These are phyloP conservation scores for Rostratula benghalensis DNA, from an alignment of 2,113 vertebrate species.

Conservation along the genomic window DNA sequence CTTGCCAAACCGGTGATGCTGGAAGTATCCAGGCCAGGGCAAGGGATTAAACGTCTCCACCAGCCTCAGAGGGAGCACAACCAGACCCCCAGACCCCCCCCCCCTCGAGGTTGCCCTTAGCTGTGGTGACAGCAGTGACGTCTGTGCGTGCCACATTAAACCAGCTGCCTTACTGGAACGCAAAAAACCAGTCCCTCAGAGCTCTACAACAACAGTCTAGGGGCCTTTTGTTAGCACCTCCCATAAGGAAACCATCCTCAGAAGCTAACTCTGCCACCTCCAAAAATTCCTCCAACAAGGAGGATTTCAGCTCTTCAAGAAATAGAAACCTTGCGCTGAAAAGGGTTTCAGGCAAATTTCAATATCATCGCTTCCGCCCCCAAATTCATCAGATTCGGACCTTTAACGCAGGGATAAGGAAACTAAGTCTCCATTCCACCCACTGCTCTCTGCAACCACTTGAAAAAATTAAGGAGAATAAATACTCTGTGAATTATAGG, in stretches of 20 bases:
- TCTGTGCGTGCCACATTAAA: neutral
- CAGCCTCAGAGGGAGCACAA: no score
- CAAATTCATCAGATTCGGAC: neutral
- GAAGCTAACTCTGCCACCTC: neutral
- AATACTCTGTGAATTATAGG: neutral
- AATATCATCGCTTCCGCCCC: neutral
- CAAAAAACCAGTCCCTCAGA: neutral
- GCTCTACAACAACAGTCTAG: no score
- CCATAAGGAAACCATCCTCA: neutral
- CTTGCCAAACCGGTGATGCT: neutral
- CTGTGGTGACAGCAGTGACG: neutral
- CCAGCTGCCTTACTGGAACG: fast-evolving
- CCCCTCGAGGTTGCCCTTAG: neutral
- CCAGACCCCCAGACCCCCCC: neutral
- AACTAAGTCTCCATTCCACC: neutral
- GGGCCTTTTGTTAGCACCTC: neutral
- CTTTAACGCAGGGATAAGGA: neutral
- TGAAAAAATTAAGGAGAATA: neutral
- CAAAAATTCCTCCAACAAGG: neutral
- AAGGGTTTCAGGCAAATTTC: neutral
- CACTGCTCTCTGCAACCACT: neutral
- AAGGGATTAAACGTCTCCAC: neutral
- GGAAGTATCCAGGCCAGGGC: neutral
- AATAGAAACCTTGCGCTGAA: neutral
- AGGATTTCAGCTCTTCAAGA: neutral